Evolutionary conservation across 1,140 invertebrate species (phyloP).

Genomic region (Harpegnathos saltator): DNA sequence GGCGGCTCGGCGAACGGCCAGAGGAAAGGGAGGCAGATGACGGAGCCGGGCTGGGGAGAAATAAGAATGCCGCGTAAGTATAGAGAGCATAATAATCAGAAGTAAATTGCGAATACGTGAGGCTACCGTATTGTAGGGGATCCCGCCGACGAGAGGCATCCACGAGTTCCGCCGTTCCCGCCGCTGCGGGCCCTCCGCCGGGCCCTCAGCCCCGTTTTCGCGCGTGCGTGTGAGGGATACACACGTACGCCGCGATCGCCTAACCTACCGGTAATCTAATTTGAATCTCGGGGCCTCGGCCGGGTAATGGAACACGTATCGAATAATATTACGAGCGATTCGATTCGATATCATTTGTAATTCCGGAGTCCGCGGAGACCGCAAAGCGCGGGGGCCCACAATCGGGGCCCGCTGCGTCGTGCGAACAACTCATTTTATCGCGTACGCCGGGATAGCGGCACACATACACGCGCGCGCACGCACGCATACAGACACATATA

Average conservation of each 20-base stretch:
- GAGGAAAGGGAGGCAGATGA: conserved; percentile 18
- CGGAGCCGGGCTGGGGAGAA: conserved; percentile 44
- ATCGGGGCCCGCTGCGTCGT: conserved; percentile 24
- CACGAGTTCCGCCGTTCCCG: conserved; percentile 21
- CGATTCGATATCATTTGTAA: conserved; percentile 84
- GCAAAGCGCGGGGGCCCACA: conserved; percentile 61
- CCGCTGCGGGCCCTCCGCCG: background rate
- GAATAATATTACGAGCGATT: conserved; percentile 84
- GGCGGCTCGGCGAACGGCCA: conserved; percentile 26
- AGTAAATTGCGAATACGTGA: conserved; percentile 86
- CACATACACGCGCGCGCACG: no score
- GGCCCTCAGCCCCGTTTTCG: background rate
- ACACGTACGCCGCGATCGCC: conserved; percentile 54
- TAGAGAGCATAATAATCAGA: conserved; percentile 85
- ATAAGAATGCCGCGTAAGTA: conserved; percentile 82
- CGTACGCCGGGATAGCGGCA: conserved; percentile 52
- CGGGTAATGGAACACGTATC: conserved; percentile 85
- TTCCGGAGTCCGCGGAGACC: conserved; percentile 72
- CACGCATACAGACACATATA: no score
- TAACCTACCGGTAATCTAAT: conserved; percentile 82
- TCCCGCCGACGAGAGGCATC: conserved; percentile 39
- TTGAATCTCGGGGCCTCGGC: conserved; percentile 80
- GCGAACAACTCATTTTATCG: conserved; percentile 66
- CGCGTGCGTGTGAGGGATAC: conserved; percentile 19
- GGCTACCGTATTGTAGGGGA: conserved; percentile 83